Evolutionary conservation across 2,888 invertebrate species (phyloP), one percentile per base, ranked within the genome.

Genomic region (Byasa hedistus): DNA sequence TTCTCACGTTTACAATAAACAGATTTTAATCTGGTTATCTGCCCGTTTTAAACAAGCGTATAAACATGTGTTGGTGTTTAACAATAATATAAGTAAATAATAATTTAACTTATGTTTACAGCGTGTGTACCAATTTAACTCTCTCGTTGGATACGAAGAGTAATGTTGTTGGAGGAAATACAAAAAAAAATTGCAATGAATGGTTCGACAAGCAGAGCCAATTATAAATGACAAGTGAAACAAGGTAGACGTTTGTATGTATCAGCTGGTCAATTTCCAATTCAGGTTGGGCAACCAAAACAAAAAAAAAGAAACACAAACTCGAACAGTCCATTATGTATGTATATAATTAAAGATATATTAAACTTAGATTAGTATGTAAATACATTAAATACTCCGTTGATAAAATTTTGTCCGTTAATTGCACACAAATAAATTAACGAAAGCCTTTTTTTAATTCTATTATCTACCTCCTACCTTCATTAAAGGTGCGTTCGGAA

Each of bases 181-280:
- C 79, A 81, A 81, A 84, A 88, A 87, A 88, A 89, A 89, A 84
- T 76, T 75, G 75, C 83, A 77, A 84, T 83, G 84, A 86, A 79
- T 82, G 82, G 81, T 79, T 84, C 87, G 89, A 91, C 91, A 90
- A 90, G 90, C 88, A 90, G 89, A 89, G 87, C 91, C 91, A 92
- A 92, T 92, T 92, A 92, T 90, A 91, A 88, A 84, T 90, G 91
- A 92, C 91, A 87, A 84, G 87, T 83, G 80, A 80, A 84, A 84
- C 85, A 84, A 82, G 83, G 85, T 85, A 84, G 83, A 82, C 85
- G 15, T 58, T 8, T 21, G 21, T 54, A 12, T 22, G 52, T 22
- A 54, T 15, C 52, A 54, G 5, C 48, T 48, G n/a, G 48, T 48
- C 48, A 54, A 54, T 54, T 54, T 54, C 22, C 21, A 54, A 54